A percentile compares a stretch with the other conserved stretches of the same genome.
These are phyloP conservation scores for Otus sunia DNA, from an alignment of 2,113 vertebrate genomes.

Conservation along the genomic window DNA sequence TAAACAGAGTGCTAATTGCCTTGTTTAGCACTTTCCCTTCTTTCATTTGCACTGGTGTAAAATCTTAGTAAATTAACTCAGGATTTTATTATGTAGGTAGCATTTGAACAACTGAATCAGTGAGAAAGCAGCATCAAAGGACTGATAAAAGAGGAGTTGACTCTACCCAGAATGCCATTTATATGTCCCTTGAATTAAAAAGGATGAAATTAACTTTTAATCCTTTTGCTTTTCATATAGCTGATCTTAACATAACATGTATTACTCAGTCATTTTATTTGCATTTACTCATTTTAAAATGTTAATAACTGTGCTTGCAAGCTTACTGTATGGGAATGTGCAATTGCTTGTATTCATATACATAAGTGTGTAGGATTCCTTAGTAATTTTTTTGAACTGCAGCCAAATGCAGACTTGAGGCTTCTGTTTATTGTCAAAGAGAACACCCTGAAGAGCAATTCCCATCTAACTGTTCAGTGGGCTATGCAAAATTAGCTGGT, in stretches of 20 bases:
- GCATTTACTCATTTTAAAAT: slow-evolving; percentile 77
- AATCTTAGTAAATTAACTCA: slow-evolving; percentile 82
- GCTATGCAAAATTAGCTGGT: slow-evolving; percentile 64
- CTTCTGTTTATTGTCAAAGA: slow-evolving; percentile 75
- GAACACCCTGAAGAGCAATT: slow-evolving; percentile 77
- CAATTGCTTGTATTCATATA: slow-evolving; percentile 64
- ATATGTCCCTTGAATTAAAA: slow-evolving; percentile 79
- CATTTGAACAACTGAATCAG: slow-evolving; percentile 81
- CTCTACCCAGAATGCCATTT: slow-evolving; percentile 79
- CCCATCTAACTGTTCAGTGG: slow-evolving; percentile 62
- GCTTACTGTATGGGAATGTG: slow-evolving; percentile 60
- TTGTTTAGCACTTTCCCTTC: slow-evolving; percentile 83
- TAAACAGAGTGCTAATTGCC: slow-evolving; percentile 86
- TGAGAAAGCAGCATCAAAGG: slow-evolving; percentile 78
- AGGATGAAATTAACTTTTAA: slow-evolving; percentile 83
- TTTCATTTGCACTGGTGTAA: slow-evolving; percentile 83
- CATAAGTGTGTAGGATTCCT: slow-evolving; percentile 74
- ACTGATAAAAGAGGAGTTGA: slow-evolving; percentile 77
- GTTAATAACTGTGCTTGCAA: slow-evolving; percentile 67
- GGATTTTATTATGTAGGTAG: slow-evolving; percentile 82
- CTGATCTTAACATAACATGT: slow-evolving; percentile 73
- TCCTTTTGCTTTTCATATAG: slow-evolving; percentile 78
- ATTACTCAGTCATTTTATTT: slow-evolving; percentile 75
- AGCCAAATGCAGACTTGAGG: slow-evolving; percentile 75
- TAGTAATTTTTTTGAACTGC: slow-evolving; percentile 72